Evolutionary conservation across 2,797 vertebrate species (phyloP).

Genomic region (Steatocranus sp.): DNA sequence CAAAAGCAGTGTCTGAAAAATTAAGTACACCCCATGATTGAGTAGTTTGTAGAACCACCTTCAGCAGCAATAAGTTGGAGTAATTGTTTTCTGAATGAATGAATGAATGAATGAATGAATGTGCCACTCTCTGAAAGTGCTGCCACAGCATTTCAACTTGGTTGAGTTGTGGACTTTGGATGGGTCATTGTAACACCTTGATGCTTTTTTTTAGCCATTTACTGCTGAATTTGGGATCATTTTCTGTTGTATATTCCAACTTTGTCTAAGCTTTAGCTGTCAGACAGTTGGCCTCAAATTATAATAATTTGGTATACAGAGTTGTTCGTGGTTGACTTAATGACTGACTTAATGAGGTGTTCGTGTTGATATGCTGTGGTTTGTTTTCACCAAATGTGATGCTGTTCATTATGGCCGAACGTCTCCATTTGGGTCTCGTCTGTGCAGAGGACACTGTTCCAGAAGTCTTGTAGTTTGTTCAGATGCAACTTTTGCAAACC

Average conservation of each 20-base stretch:
- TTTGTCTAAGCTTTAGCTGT: neutral
- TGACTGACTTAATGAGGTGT: neutral
- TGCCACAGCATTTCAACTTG: neutral
- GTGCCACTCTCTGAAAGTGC: neutral
- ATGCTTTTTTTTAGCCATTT: neutral
- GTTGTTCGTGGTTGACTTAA: neutral
- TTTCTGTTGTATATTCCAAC: neutral
- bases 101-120: neutral
- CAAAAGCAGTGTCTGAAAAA: neutral
- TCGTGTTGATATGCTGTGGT: neutral
- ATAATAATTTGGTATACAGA: neutral
- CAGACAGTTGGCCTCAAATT: neutral
- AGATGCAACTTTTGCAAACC: neutral
- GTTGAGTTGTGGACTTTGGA: neutral
- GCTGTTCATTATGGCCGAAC: neutral
- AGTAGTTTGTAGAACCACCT: neutral
- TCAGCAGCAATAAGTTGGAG: neutral
- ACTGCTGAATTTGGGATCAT: neutral
- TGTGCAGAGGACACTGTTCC: neutral
- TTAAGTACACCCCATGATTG: neutral
- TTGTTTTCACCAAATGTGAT: neutral
- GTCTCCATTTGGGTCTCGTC: neutral
- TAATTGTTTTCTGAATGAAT: neutral
- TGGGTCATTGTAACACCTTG: neutral
- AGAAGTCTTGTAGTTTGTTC: neutral